phyloP scores from a whole-genome alignment of 1,140 invertebrate species.

The Ladona fulva region DNA sequence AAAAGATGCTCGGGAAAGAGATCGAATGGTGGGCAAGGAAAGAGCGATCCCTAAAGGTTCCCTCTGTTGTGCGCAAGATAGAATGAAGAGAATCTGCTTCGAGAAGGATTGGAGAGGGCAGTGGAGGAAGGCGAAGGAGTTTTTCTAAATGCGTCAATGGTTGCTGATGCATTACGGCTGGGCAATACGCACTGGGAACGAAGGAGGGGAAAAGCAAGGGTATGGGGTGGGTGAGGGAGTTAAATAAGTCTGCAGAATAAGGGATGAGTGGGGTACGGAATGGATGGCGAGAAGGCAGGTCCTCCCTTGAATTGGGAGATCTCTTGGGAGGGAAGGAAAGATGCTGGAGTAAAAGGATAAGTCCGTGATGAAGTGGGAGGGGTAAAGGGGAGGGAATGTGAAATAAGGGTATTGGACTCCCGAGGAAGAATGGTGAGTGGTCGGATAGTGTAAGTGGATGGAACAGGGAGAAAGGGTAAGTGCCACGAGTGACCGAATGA shows the following conservation, averaged over 20 bases:
- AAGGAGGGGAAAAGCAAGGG: not conserved
- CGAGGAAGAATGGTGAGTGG: no score
- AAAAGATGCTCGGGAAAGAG: not conserved
- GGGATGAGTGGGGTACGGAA: not conserved
- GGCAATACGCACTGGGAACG: not conserved
- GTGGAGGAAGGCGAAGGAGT: not conserved
- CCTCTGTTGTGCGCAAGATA: no score
- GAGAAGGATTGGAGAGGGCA: not conserved
- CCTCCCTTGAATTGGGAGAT: not conserved
- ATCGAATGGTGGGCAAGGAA: no score
- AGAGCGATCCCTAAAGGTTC: no score
- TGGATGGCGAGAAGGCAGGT: not conserved
- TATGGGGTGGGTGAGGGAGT: not conserved
- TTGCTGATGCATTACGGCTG: not conserved
- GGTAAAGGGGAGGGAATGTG: not conserved
- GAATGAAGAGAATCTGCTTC: no score
- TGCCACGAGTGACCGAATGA: not conserved
- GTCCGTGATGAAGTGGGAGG: not conserved
- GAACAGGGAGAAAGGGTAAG: not conserved
- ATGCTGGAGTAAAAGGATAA: not conserved
- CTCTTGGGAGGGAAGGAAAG: not conserved
- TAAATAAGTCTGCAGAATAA: not conserved
- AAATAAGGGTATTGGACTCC: no score
- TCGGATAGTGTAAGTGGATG: not conserved
- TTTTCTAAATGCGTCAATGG: no score